A percentile compares a stretch with the other conserved stretches of the same genome.
These are phyloP conservation scores for Sebastes vulpes DNA, from an alignment of 2,797 vertebrate species.

Conservation along the genomic window DNA sequence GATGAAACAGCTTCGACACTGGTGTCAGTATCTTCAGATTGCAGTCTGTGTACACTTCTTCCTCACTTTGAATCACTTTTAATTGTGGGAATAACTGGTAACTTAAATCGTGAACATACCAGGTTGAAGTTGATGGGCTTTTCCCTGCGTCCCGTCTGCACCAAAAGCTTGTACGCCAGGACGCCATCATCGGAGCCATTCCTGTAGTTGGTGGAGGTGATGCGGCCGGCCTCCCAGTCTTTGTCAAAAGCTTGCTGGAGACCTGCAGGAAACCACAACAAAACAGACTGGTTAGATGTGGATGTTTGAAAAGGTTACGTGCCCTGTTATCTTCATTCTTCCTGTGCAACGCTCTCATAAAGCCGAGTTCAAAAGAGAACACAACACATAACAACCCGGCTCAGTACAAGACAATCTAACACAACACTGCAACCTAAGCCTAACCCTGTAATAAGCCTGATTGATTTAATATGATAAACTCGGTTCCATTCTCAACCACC, in stretches of 20 bases:
- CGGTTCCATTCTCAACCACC: conserved; percentile 53
- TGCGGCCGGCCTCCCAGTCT: conserved; percentile 94
- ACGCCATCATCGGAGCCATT: conserved; percentile 95
- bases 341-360: conserved; percentile 4
- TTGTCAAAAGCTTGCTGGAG: conserved; percentile 96
- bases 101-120: conserved; percentile 77
- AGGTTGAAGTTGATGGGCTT: conserved; percentile 93
- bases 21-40: not conserved
- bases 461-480: conserved; percentile 72
- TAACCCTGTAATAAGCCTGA: conserved; percentile 63
- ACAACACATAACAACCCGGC: conserved; percentile 18
- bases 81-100: not conserved
- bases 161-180: conserved; percentile 96
- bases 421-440: conserved; percentile 43
- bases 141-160: conserved; percentile 95
- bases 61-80: not conserved
- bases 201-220: conserved; percentile 91
- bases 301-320: conserved; percentile 38
- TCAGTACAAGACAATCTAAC: conserved; percentile 34
- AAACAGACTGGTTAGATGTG: conserved; percentile 36
- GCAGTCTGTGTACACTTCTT: not conserved
- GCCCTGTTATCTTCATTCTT: conserved; percentile 43
- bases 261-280: conserved; percentile 82
- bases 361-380: conserved; percentile 16
- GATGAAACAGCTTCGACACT: not conserved